Evolutionary conservation across 2,113 vertebrate genomes (phyloP), one percentile per base, ranked within the genome.

Genomic region (Climacteris rufus): DNA sequence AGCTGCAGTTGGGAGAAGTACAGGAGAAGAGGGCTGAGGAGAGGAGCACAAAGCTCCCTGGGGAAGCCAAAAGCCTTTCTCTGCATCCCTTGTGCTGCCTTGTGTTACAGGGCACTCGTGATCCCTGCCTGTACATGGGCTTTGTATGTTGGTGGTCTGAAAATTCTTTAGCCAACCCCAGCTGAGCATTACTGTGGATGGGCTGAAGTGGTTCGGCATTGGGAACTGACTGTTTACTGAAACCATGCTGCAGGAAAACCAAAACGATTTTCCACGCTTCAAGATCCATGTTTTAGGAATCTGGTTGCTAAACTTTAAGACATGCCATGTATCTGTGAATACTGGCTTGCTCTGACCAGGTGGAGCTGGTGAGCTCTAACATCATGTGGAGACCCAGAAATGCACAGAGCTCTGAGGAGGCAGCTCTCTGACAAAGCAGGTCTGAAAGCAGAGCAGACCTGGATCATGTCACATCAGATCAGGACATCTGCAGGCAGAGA

Each of bases 91-190:
- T 35, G 5, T 28, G 44, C 77, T 72, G 44, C 40, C n/a, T 56
- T 13, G 0, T 15, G 33, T 50, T 50, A n/a, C 33, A 40, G 53
- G 25, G 25, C 12, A 2, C 42, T 47, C 0, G 1, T n/a, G 35
- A 31, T 27, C 57, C 1, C 0, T 3, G 3, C 14, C 4, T 79
- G 33, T 28, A 9, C 7, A 1, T 0, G 11, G 42, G 44, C 16
- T 88, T 54, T 85, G 30, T 11, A 8, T 18, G 23, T 23, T 1
- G 0, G 35, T 77, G 33, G 16, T 33, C 40, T 45, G 6, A 42
- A 69, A 82, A 57, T 13, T 33, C 52, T 25, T 33, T 17, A 19
- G 8, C 24, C 37, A 60, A 33, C 18, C 31, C 49, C 37, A 39
- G 50, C 31, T 17, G 27, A 35, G 60, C 16, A 1, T 28, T 54